These are phyloP conservation scores for Poecilus cupreus DNA, from an alignment of 2,888 invertebrate species.

Conservation along the genomic window DNA sequence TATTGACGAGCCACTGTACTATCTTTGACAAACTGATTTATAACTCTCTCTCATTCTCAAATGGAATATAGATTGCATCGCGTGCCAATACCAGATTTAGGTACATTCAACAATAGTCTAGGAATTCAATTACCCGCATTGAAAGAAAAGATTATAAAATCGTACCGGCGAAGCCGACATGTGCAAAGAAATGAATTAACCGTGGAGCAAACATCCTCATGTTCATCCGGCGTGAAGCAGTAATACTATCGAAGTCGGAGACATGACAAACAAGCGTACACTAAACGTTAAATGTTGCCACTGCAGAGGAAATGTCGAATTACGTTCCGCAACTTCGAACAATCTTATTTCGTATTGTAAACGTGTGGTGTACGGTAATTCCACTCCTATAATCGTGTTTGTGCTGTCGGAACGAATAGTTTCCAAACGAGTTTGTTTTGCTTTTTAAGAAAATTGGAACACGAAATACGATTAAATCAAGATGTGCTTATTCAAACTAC, in stretches of 20 bases:
- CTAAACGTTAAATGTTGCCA: not conserved
- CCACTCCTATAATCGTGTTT: not conserved
- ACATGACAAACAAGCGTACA: conserved; percentile 40
- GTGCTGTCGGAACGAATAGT: not conserved
- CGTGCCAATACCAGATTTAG: too few relatives aligned
- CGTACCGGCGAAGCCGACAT: not conserved
- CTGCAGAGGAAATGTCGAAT: conserved; percentile 37
- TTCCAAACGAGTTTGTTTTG: too few relatives aligned
- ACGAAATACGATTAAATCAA: not conserved
- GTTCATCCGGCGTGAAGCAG: conserved; percentile 39
- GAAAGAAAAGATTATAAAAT: too few relatives aligned
- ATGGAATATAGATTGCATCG: too few relatives aligned
- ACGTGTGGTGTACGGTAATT: not conserved
- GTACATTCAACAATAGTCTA: too few relatives aligned
- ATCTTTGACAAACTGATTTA: too few relatives aligned
- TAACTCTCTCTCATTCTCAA: too few relatives aligned
- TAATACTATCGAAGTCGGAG: conserved; percentile 9
- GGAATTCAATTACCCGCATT: too few relatives aligned
- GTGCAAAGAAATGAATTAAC: conserved; percentile 5
- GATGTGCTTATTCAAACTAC: too few relatives aligned
- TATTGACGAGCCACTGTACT: too few relatives aligned
- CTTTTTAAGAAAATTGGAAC: too few relatives aligned
- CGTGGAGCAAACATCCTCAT: conserved; percentile 1
- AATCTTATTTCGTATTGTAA: conserved; percentile 31
- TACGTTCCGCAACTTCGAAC: conserved; percentile 16